Evolutionary conservation across 2,113 vertebrate genomes (phyloP), one percentile per base, ranked within the genome.

Genomic region (Pelodiscus sinensis): DNA sequence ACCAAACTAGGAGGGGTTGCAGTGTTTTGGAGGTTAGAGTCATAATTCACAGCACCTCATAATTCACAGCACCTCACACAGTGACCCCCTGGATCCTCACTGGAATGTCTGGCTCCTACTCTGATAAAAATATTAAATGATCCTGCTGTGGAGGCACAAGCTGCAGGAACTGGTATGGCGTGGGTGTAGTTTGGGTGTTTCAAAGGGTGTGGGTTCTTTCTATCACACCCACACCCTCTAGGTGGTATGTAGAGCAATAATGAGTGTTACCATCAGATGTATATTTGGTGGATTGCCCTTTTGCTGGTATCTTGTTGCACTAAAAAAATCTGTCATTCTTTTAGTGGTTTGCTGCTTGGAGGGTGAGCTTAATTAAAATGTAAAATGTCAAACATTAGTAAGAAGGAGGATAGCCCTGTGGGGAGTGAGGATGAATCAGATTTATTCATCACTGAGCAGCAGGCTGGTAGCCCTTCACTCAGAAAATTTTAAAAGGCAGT

Each of bases 301-400:
- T 95, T 92, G 81, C 94, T 92, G 83, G 27, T 87, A 91, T 96
- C 93, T 90, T 91, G 90, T 91, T 96, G 84, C 93, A 95, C 73
- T 87, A 96, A 96, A 93, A 97, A 95, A 97, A 96, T 94, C 93
- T 94, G 94, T 95, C 96, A 94, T 94, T 97, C 94, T 97, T 82
- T 94, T 95, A 95, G 95, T 94, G 93, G 92, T 94, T 91, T 96
- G 95, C 96, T 97, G 96, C 95, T 97, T 96, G 92, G 87, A 98
- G 94, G 95, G 93, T 92, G 93, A 98, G 96, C 97, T 97, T 97
- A 98, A 97, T 98, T 97, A 97, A 98, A 97, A 92, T 18, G 55
- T 94, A 97, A 98, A 97, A 98, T 97, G 97, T 97, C 98, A 98
- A 96, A 97, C 95, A 94, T 97, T 97, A 96, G 94, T 96, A 91